phyloP scores from a whole-genome alignment of 2,113 vertebrate genomes.

The Dryoscopus gambensis region DNA sequence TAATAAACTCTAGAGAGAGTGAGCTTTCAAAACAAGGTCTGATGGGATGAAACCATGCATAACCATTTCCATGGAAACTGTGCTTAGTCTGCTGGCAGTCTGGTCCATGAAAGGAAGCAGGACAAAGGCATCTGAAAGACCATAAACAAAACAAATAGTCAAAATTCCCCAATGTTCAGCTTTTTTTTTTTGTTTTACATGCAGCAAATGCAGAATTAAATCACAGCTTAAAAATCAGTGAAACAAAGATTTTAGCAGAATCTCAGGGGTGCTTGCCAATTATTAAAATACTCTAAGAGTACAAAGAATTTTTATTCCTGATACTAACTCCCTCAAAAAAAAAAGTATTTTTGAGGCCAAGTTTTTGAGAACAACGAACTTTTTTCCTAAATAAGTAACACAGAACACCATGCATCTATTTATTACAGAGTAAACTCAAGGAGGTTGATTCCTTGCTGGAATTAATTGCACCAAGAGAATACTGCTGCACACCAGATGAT shows the following conservation, averaged over 20 bases:
- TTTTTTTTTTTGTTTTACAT: neutral
- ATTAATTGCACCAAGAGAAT: neutral
- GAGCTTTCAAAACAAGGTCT: constrained; percentile 85
- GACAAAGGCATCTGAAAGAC: constrained; percentile 82
- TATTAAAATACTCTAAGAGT: neutral
- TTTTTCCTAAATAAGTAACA: neutral
- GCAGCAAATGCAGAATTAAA: neutral
- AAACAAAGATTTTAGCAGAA: neutral
- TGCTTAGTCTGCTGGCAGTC: constrained; percentile 89
- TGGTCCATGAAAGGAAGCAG: constrained; percentile 81
- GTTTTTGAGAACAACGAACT: neutral
- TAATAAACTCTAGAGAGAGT: constrained; percentile 88
- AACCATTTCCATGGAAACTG: constrained; percentile 89
- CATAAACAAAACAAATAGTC: neutral
- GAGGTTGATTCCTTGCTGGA: neutral
- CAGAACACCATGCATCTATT: neutral
- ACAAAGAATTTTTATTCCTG: neutral
- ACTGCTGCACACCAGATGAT: neutral
- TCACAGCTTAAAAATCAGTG: neutral
- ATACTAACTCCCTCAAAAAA: neutral
- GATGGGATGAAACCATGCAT: constrained; percentile 88
- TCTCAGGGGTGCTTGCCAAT: neutral
- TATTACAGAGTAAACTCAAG: neutral
- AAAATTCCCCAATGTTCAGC: neutral
- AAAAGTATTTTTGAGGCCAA: neutral